Evolutionary conservation across 92 coral and sea anemone species (phyloP).

Genomic region (Palythoa caribaeorum): DNA sequence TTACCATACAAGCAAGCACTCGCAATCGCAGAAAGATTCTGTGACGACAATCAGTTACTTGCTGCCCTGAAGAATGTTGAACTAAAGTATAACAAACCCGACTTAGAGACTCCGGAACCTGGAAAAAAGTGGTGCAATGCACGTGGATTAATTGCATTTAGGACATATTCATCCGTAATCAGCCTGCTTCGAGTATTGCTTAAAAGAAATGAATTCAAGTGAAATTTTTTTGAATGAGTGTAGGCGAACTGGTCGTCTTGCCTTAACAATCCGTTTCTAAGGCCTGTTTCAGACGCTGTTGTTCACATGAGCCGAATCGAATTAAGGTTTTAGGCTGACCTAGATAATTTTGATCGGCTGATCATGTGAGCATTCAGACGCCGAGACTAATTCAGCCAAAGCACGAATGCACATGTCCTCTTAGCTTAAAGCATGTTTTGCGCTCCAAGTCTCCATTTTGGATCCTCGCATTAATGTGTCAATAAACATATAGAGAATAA

Average conservation of each 20-base stretch:
- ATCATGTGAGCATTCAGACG: too few relatives aligned
- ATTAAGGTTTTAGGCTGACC: too few relatives aligned
- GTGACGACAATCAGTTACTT: slow-evolving; percentile 10
- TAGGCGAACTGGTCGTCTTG: background rate
- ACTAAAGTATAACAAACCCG: slow-evolving; percentile 67
- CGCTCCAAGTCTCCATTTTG: too few relatives aligned
- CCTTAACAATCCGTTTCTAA: too few relatives aligned
- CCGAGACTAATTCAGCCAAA: too few relatives aligned
- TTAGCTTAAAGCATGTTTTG: too few relatives aligned
- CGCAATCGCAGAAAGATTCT: slow-evolving; percentile 27
- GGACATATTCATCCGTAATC: slow-evolving; percentile 28
- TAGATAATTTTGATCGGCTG: too few relatives aligned
- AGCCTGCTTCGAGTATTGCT: slow-evolving; percentile 11
- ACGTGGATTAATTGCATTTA: slow-evolving; percentile 73
- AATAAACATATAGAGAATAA: too few relatives aligned
- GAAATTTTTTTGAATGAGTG: background rate
- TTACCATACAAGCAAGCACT: slow-evolving; percentile 54
- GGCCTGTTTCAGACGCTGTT: too few relatives aligned
- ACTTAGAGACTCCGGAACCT: slow-evolving; percentile 28
- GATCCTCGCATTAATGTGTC: too few relatives aligned
- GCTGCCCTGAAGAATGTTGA: slow-evolving; percentile 50
- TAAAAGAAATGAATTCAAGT: background rate
- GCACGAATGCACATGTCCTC: too few relatives aligned
- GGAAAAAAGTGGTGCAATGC: slow-evolving; percentile 77
- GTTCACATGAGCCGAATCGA: too few relatives aligned